phyloP scores from a whole-genome alignment of 2,113 vertebrate genomes.

The Phocoena sinus region DNA sequence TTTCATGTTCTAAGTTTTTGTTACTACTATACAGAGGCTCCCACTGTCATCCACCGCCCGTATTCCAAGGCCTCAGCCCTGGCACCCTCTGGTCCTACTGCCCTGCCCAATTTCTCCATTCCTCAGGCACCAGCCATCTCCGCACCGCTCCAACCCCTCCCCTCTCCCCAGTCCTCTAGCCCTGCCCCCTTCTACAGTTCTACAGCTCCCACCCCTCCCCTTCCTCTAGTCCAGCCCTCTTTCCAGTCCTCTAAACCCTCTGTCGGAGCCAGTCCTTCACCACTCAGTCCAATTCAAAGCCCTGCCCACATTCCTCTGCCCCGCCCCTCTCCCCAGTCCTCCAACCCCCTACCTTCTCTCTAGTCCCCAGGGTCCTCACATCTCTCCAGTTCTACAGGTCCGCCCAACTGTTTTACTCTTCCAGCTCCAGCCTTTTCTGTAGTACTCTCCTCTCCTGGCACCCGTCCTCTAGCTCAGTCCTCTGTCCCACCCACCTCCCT shows the following conservation, averaged over 20 bases:
- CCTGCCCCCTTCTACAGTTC: neutral
- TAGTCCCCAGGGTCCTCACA: no score
- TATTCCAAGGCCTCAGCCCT: neutral
- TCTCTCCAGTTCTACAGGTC: no score
- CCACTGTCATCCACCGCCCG: neutral
- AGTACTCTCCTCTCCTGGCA: no score
- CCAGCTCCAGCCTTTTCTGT: no score
- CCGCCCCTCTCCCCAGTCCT: neutral
- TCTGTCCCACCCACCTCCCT: no score
- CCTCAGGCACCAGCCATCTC: neutral
- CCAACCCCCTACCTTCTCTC: neutral
- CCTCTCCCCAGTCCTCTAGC: no score
- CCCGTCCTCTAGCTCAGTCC: neutral
- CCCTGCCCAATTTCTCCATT: neutral
- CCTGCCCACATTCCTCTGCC: neutral
- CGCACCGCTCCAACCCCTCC: neutral
- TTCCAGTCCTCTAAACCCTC: neutral
- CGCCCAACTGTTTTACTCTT: no score
- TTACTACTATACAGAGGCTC: neutral
- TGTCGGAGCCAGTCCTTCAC: rapidly evolving
- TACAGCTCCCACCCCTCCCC: neutral
- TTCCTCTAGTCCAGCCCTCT: neutral
- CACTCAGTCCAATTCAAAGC: neutral
- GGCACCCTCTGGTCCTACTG: neutral
- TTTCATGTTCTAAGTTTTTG: neutral